Evolutionary conservation across 2,113 vertebrate genomes (phyloP), one percentile per base, ranked within the genome.

Genomic region (Silurus glanis): DNA sequence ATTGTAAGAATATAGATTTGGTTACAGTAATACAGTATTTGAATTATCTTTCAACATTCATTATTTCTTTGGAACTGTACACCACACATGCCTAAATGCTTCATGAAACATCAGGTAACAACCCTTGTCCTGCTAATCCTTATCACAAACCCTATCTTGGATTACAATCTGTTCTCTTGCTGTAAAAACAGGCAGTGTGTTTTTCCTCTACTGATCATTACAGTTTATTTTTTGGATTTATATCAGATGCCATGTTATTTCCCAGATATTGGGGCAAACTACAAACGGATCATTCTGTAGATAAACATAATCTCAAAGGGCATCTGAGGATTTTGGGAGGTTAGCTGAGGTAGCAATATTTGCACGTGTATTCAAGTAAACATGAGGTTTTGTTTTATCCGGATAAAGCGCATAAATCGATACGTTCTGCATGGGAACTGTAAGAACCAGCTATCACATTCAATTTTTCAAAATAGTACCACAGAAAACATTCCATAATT

Each of bases 1-100:
- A 87, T 87, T 80, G 83, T 82, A 89, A 89, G 88, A 89, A 89
- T 89, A 89, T 89, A 89, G 83, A 85, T 89, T 89, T 89, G 88
- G 88, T 89, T 87, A 89, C 83, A 89, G 88, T 89, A 87, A 87
- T 85, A 87, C 88, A 87, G 86, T 87, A 89, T 87, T 87, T 88
- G 66, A 75, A 82, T 69, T 59, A 80, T 78, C 81, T 87, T 85
- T 85, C 80, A 87, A 89, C 88, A 89, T 89, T 89, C 88, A 89
- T 87, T 74, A 89, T 80, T 85, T 89, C 88, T 89, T 89, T 89
- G 88, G 88, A 87, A 89, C 88, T 87, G 83, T 87, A 87, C 88
- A 89, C 85, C 47, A 80, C 71, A 87, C 80, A 84, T 69, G 83
- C 86, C 74, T 82, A 58, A 83, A 83, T 58, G 72, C 79, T 83